phyloP scores from a whole-genome alignment of 1,140 invertebrate genomes.

The Trichogramma pretiosum region DNA sequence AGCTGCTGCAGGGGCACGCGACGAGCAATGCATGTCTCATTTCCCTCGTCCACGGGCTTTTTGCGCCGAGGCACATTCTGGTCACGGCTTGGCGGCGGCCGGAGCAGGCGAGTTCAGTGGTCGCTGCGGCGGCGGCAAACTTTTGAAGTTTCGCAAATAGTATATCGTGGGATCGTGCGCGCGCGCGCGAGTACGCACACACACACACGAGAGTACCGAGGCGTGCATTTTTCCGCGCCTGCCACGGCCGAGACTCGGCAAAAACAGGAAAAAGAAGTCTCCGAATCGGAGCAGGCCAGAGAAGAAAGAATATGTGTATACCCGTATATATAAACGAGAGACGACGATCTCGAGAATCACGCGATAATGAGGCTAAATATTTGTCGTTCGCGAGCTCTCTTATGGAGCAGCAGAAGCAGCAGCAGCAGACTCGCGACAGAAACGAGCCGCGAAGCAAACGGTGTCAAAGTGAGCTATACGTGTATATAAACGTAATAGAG shows the following conservation, averaged over 20 bases:
- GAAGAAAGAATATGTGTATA: too few relatives aligned
- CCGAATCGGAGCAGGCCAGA: too few relatives aligned
- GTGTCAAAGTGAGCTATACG: too few relatives aligned
- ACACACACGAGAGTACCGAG: neutral
- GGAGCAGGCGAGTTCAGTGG: too few relatives aligned
- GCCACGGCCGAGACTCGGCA: neutral
- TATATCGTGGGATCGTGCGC: neutral
- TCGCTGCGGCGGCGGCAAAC: too few relatives aligned
- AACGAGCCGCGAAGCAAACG: constrained; percentile 3
- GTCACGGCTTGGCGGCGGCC: too few relatives aligned
- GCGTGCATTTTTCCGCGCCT: neutral
- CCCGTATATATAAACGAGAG: too few relatives aligned
- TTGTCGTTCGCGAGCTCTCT: constrained; percentile 7
- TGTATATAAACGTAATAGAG: too few relatives aligned
- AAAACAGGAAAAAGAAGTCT: neutral
- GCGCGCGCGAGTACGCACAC: neutral
- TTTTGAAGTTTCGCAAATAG: too few relatives aligned
- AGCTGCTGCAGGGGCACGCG: too few relatives aligned
- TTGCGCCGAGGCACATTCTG: neutral
- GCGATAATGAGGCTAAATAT: constrained; percentile 16
- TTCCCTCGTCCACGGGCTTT: neutral
- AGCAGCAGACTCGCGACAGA: too few relatives aligned
- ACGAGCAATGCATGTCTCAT: neutral
- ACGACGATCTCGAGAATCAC: neutral
- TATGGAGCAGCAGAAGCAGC: too few relatives aligned